Percentiles rank a stretch among this genome's conserved stretches.
Evolutionary conservation across 1,140 invertebrate species (phyloP).

Genomic region (Hyposmocoma kahamanoa): DNA sequence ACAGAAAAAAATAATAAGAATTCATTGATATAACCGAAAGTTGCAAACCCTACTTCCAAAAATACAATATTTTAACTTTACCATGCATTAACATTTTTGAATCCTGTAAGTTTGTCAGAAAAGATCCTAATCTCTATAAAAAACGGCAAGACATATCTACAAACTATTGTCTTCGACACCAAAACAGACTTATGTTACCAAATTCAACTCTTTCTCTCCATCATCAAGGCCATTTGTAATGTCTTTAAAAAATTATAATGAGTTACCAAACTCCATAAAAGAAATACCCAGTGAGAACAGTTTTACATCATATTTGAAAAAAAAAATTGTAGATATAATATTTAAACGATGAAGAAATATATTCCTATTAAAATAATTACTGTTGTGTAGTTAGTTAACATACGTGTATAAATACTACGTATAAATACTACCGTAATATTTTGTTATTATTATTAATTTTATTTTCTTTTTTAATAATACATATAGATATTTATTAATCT

Average conservation of each 20-base stretch:
- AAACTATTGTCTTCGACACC: background rate
- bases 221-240: background rate
- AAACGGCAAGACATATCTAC: background rate
- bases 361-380: too few species aligned
- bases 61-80: background rate
- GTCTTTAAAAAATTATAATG: background rate
- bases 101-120: background rate
- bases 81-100: background rate
- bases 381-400: too few species aligned
- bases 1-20: constrained; percentile 4
- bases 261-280: background rate
- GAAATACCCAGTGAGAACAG: too few species aligned
- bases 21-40: background rate
- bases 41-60: background rate
- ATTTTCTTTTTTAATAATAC: too few species aligned
- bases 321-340: too few species aligned
- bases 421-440: too few species aligned
- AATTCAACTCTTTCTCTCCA: background rate
- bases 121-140: background rate
- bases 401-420: too few species aligned
- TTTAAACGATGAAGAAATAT: too few species aligned
- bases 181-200: background rate
- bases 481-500: too few species aligned
- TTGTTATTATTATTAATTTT: too few species aligned
- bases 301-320: too few species aligned